phyloP scores from a whole-genome alignment of 2,797 vertebrate genomes.

The Sebastes taczanowskii region DNA sequence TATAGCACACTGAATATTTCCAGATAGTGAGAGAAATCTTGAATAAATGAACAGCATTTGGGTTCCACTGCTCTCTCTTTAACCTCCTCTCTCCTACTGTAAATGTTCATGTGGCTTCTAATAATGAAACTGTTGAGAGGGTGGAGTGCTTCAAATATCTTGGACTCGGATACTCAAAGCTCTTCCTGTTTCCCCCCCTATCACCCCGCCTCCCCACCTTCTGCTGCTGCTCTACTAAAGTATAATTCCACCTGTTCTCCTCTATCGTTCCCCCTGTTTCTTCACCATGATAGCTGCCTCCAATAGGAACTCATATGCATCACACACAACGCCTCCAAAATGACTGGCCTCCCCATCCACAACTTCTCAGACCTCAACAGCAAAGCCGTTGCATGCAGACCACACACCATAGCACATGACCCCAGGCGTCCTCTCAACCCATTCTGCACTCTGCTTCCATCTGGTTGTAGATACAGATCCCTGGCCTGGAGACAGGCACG shows the following conservation, averaged over 20 bases:
- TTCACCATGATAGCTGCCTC: too few species aligned
- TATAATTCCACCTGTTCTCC: too few species aligned
- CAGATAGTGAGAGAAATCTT: neutral
- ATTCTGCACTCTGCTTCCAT: neutral
- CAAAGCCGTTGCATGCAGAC: neutral
- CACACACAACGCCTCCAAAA: neutral
- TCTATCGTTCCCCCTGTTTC: too few species aligned
- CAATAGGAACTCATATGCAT: neutral
- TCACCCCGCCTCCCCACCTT: too few species aligned
- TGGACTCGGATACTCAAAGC: neutral
- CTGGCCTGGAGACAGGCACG: neutral
- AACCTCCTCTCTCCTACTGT: neutral
- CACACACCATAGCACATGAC: neutral
- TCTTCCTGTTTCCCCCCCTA: too few species aligned
- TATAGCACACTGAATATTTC: neutral
- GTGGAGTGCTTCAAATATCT: neutral
- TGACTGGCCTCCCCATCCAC: neutral
- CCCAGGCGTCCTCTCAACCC: neutral
- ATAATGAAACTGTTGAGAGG: neutral
- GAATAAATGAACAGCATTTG: neutral
- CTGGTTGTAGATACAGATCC: neutral
- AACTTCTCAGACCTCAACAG: neutral
- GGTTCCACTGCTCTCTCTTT: neutral
- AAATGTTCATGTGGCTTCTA: neutral
- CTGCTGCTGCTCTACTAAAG: too few species aligned